Evolutionary conservation across 2,888 invertebrate genomes (phyloP).

Genomic region (Lycocerus yunnanus): DNA sequence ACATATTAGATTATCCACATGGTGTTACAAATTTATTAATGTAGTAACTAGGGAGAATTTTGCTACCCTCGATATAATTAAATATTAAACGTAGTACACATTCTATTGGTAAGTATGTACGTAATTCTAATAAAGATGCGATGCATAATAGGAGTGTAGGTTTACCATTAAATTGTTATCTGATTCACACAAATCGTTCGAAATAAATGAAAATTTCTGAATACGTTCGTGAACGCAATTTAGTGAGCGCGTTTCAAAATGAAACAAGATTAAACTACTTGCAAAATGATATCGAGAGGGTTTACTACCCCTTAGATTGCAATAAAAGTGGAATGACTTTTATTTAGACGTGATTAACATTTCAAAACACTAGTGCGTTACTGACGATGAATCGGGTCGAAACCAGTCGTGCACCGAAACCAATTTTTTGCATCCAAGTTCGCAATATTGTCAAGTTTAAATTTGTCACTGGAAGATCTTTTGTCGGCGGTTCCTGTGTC

Average conservation of each 20-base stretch:
- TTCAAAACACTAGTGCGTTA: background rate
- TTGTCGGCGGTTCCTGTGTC: background rate
- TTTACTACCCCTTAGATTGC: background rate
- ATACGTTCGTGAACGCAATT: background rate
- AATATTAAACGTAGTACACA: background rate
- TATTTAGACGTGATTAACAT: background rate
- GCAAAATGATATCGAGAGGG: background rate
- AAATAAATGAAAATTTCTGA: background rate
- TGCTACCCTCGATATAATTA: background rate
- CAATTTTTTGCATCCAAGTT: background rate
- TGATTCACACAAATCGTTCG: background rate
- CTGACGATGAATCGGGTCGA: background rate
- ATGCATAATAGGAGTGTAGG: background rate
- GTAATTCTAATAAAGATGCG: background rate
- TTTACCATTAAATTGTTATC: background rate
- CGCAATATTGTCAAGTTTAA: background rate
- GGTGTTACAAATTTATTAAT: background rate
- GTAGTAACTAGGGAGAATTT: background rate
- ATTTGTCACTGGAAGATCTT: background rate
- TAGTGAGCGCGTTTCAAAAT: background rate
- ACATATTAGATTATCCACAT: background rate
- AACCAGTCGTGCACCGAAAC: background rate
- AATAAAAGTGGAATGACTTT: background rate
- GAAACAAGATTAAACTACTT: background rate
- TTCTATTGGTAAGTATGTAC: background rate